These are phyloP conservation scores for Irena cyanogastra DNA, from an alignment of 2,113 vertebrate genomes.

Conservation along the genomic window DNA sequence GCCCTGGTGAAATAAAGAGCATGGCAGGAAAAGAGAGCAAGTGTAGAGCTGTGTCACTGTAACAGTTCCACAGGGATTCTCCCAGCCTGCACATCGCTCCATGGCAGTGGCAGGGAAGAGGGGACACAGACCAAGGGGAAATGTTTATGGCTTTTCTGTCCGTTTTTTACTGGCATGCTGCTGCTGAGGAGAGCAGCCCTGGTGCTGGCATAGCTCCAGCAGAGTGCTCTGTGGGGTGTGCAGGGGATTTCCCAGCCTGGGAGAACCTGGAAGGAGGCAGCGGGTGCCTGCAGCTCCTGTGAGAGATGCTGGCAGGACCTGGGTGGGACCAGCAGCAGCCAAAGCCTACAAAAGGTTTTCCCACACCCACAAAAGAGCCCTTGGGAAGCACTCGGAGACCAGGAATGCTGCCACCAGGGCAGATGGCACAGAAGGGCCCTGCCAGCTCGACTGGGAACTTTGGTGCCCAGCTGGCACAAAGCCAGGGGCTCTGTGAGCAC, in stretches of 20 bases:
- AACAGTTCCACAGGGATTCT: no score
- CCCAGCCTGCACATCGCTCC: not conserved
- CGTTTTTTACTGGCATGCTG: not conserved
- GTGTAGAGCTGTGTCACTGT: not conserved
- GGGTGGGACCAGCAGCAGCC: not conserved
- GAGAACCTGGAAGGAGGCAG: not conserved
- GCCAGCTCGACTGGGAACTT: not conserved
- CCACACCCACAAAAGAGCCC: not conserved
- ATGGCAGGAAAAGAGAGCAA: not conserved
- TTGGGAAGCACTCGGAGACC: not conserved
- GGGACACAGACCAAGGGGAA: not conserved
- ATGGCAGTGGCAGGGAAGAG: accelerated
- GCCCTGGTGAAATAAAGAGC: not conserved
- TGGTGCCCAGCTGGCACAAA: not conserved
- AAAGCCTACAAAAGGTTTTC: no score
- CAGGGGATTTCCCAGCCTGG: not conserved
- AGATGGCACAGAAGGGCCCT: not conserved
- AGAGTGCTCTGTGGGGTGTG: not conserved
- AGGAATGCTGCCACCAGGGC: not conserved
- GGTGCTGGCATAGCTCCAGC: not conserved
- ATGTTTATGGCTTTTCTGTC: not conserved
- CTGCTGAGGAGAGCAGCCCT: not conserved
- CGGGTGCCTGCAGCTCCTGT: accelerated
- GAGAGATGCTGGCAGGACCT: not conserved
- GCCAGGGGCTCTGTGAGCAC: accelerated